Conservation (phyloP, 2,888 invertebrate genomes). For the Anthrax anthrax region DNA sequence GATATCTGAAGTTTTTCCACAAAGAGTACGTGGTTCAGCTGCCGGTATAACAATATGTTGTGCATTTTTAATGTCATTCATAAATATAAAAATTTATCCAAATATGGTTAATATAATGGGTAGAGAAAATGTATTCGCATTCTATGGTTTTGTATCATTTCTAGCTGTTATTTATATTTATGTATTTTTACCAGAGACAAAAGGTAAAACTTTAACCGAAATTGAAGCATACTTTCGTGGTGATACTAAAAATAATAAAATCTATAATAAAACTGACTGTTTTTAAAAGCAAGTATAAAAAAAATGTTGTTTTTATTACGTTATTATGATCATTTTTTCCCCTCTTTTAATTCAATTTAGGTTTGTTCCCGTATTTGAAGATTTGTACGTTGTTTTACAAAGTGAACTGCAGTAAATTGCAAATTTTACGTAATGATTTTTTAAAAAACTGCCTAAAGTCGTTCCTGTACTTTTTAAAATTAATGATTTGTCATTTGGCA, state of each 20-base stretch:
- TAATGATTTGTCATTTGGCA: too few relatives aligned
- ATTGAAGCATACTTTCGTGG: constrained; percentile 42
- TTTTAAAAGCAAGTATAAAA: too few relatives aligned
- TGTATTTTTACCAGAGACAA: constrained; percentile 52
- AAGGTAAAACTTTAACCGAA: constrained; percentile 50
- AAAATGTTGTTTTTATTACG: too few relatives aligned
- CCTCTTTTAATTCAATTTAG: too few relatives aligned
- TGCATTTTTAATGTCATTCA: constrained; percentile 47
- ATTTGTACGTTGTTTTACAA: too few relatives aligned
- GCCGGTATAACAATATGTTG: constrained; percentile 52
- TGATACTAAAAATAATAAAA: constrained; percentile 13
- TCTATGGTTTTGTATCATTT: constrained; percentile 44
- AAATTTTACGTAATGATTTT: too few relatives aligned
- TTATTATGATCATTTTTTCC: too few relatives aligned
- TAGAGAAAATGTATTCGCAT: constrained; percentile 44
- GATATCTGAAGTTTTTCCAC: constrained; percentile 58
- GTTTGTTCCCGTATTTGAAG: too few relatives aligned
- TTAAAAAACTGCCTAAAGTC: too few relatives aligned
- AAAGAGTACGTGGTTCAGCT: constrained; percentile 46
- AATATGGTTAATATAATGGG: constrained; percentile 43
- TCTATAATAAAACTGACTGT: too few relatives aligned
- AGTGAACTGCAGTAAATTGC: too few relatives aligned
- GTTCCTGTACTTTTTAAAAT: too few relatives aligned
- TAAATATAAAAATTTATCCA: constrained; percentile 52
- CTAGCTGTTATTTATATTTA: constrained; percentile 44